Base-by-base conservation (phyloP, 2,797 vertebrate species). In the Meda fulgida region DNA sequence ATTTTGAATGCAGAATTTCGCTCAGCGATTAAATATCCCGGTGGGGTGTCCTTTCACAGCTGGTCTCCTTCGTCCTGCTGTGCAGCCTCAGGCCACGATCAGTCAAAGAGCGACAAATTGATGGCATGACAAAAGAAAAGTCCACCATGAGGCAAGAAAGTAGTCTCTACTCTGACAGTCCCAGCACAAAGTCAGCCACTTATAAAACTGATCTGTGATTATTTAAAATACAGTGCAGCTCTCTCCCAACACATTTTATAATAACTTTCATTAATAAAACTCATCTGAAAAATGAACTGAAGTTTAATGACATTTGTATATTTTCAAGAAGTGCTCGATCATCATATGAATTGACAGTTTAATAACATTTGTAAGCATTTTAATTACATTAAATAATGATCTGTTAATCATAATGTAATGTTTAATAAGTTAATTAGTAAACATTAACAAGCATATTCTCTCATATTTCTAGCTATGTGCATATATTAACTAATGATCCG, bases 91-190 rank as follows among this genome's bases (percentile, higher is more conserved):
- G 87, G 93, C 90, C 92, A 90, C 86, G 90, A 87, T 89, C 91
- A 92, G 67, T 89, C 90, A 90, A 91, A 91, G 91, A 92, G 91
- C 87, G 90, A 92, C 53, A 92, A 93, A 92, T 69, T 67, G 92
- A 93, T 92, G 90, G 92, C 90, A 93, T 93, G 91, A 94, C 94
- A 95, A 95, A 94, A 92, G 92, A 92, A 93, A 94, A 78, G 65
- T 93, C 91, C 91, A 93, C 91, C 90, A 90, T 90, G 88, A 92
- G 89, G 81, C 83, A 90, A 92, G 87, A 91, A 93, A 91, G 92
- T 89, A 89, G 88, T 82, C 81, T 65, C 46, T 73, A 85, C 26
- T 80, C 51, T 31, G 75, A 72, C 63, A 63, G 67, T 29, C 53
- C 71, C 51, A 72, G 69, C 29, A 78, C 81, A 87, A 83, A 65